Base-by-base conservation (phyloP, 2,888 invertebrate genomes). In the Lithophane leautieri region DNA sequence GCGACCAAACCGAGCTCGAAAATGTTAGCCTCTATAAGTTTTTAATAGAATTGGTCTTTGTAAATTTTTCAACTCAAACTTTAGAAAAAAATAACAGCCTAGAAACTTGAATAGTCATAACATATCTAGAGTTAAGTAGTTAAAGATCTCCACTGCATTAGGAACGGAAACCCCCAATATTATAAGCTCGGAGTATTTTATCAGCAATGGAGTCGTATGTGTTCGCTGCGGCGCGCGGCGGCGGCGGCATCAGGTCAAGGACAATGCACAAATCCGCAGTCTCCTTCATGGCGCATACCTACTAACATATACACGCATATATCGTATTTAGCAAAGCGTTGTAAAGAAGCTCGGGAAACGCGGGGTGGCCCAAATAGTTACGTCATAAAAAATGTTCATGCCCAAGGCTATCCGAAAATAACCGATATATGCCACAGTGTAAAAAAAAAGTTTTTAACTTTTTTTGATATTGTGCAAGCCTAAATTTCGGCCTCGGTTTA, bases 211-310 rank as follows among this genome's bases (percentile, higher is more conserved):
- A 71, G 42, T 70, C 86, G 87, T 87, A 84, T 89, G 88, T 89
- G 88, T 88, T 89, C 88, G 89, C 91, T 92, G 92, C 91, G 91
- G 90, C 90, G n/a, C n/a, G n/a, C n/a, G 34, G 34, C 34, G 34
- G 34, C 86, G 85, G 88, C 80, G 90, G 92, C 91, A 91, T 90
- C 84, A 72, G 94, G 94, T 93, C 94, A 94, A 94, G 94, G 94
- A 83, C 91, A 88, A 77, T 91, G 89, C 92, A 92, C 89, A 86
- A 91, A 90, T 90, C 93, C 91, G 93, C 93, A 93, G 89, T 91
- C 89, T 89, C 85, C 86, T 82, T 69, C 70, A 56, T 88, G 85
- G 87, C 88, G 86, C 82, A 86, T 68, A 62, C 19, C n/a, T 61
- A 34, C 54, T 50, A 22, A 28, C 8, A 19, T 25, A 22, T n/a